Evolutionary conservation across 2,113 vertebrate species (phyloP), one percentile per base, ranked within the genome.

Genomic region (Hippocampus mohnikei): DNA sequence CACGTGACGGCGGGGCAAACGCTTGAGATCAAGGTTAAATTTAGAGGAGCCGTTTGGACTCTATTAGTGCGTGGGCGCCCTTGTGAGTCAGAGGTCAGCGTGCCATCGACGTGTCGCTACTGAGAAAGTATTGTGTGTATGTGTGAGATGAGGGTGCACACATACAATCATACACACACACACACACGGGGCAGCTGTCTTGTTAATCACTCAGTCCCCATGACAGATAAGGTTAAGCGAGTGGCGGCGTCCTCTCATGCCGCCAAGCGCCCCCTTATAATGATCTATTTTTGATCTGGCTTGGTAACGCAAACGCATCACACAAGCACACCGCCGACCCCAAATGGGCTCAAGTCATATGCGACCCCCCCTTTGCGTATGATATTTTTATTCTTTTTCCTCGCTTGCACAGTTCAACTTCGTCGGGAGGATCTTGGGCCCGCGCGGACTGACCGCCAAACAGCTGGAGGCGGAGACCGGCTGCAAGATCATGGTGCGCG

Each of bases 401-500:
- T 78, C 40, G 48, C 56, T 84, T 55, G 20, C 56, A 12, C 50
- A 98, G 96, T 98, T 98, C 86, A 99, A 99, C 91, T 99, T 99
- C 81, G 97, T 99, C 71, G 97, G 97, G 87, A 93, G 97, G 91
- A 99, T 99, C 91, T 94, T 99, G 88, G 97, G 97, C 77, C 97
- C 97, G 18, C 94, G 97, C 79, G 97, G 97, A 85, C 93, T 99
- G 85, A 99, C 97, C 55, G 97, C 97, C 69, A 99, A 99, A 82
- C 96, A 98, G 71, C 94, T 98, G 82, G 97, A 99, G 81, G 96
- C 97, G 69, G 97, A 99, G 91, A 99, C 97, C 15, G 97, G 97
- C 91, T 99, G 97, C 91, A 99, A 99, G 90, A 99, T 99, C 72
- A 99, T 99, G 97, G 97, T 99, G 81, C 95, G 97, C 93, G 97